Percentiles rank a stretch among this genome's conserved stretches.
phyloP scores from a whole-genome alignment of 2,113 vertebrate species.

The Ctenomys sociabilis region DNA sequence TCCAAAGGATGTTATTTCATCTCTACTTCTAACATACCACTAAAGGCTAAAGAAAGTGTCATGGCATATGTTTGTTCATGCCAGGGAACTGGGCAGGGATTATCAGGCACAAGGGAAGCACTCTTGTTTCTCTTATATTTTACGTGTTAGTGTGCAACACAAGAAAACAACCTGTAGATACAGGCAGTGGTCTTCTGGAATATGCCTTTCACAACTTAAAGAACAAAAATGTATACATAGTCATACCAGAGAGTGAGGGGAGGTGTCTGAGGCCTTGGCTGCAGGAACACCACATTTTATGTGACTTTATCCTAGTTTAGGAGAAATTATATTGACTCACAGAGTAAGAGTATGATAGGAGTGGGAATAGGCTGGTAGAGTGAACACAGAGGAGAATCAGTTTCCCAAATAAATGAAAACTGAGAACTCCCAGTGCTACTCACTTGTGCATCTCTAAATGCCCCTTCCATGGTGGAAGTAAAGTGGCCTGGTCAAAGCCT shows the following conservation, averaged over 20 bases:
- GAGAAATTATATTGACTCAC: background rate
- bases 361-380: background rate
- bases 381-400: conserved; percentile 1
- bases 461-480: background rate
- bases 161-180: background rate
- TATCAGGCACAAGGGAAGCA: background rate
- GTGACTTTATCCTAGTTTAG: background rate
- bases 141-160: background rate
- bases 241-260: background rate
- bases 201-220: background rate
- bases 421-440: background rate
- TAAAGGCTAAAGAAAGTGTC: background rate
- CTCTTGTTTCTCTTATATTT: background rate
- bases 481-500: background rate
- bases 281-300: background rate
- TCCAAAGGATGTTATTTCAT: background rate
- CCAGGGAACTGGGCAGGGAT: background rate
- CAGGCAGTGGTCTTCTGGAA: background rate
- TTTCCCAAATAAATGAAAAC: background rate
- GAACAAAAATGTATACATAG: background rate
- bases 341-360: background rate
- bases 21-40: background rate
- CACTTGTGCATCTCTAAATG: background rate
- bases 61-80: background rate
- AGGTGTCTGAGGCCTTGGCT: background rate